These are phyloP conservation scores for Abrostola tripartita DNA, from an alignment of 2,888 invertebrate genomes.

Conservation along the genomic window DNA sequence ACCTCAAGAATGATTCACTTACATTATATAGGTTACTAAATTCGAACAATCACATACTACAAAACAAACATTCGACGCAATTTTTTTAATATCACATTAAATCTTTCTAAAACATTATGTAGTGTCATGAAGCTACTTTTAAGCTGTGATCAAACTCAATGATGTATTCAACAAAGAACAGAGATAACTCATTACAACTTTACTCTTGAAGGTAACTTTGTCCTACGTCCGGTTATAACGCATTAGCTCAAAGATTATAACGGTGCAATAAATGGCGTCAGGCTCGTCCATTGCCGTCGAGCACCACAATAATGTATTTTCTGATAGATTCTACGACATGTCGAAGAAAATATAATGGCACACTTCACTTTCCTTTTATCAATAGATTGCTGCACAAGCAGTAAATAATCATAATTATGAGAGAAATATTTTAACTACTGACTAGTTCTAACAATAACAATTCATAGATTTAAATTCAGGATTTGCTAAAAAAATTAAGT, in stretches of 20 bases:
- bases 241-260: conserved; percentile 25
- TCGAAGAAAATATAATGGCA: conserved; percentile 18
- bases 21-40: too few species aligned
- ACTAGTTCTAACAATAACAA: too few species aligned
- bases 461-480: too few species aligned
- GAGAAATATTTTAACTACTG: not conserved
- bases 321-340: conserved; percentile 16
- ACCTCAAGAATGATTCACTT: too few species aligned
- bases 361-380: not conserved
- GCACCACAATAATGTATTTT: conserved; percentile 34
- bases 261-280: conserved; percentile 33
- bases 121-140: not conserved
- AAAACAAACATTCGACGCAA: too few species aligned
- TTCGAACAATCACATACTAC: too few species aligned
- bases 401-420: not conserved
- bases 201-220: conserved; percentile 9
- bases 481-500: too few species aligned
- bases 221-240: conserved; percentile 12
- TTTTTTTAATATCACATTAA: too few species aligned
- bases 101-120: too few species aligned
- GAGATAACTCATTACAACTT: not conserved
- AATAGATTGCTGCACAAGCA: conserved; percentile 1
- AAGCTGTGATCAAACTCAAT: not conserved
- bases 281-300: conserved; percentile 23
- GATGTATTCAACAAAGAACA: not conserved